Base-by-base conservation (phyloP, 1,140 invertebrate species). In the Oreohelix idahoensis region DNA sequence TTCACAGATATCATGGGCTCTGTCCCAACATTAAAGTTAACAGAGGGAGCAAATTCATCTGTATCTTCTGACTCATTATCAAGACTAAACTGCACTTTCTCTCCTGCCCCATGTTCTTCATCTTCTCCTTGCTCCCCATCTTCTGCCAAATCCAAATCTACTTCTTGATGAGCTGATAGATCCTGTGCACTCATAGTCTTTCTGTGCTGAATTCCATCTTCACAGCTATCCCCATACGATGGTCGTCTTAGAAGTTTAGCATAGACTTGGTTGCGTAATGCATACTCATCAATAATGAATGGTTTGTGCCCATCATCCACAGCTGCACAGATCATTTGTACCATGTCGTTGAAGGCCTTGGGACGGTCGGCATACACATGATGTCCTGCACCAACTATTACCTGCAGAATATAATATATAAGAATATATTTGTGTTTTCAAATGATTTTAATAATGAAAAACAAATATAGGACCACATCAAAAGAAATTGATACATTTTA, bases 361-460 rank as follows among this genome's bases (percentile, higher is more conserved):
- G 96, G 95, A 91, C 96, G 96, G 89, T 99, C 98, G 2, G 97
- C 96, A 92, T 99, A 99, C 15, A 99, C 95, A 93, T 99, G 98
- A 93, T 99, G 98, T 11, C 98, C 98, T 42, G 98, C 97, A 80
- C 97, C 97, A 83, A 95, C 94, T 77, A 99, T 96, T 1, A 97
- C 94, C 96, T 98, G 89, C n/a, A 86, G 85, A 66, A 81, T 77
- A 45, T 45, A 45, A 45, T 45, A 45, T 45, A 45, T 15, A 45
- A 45, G 42, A 45, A n/a, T n/a, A n/a, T n/a, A n/a, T n/a, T n/a
- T n/a, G n/a, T n/a, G n/a, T n/a, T n/a, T n/a, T n/a, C n/a, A n/a
- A n/a, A n/a, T n/a, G n/a, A n/a, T n/a, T n/a, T n/a, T n/a, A n/a
- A n/a, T n/a, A n/a, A n/a, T n/a, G n/a, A n/a, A n/a, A n/a, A n/a